Percentiles rank a stretch among this genome's conserved stretches.
Conservation (phyloP, 2,888 invertebrate genomes). For the Drosophila affinis region DNA sequence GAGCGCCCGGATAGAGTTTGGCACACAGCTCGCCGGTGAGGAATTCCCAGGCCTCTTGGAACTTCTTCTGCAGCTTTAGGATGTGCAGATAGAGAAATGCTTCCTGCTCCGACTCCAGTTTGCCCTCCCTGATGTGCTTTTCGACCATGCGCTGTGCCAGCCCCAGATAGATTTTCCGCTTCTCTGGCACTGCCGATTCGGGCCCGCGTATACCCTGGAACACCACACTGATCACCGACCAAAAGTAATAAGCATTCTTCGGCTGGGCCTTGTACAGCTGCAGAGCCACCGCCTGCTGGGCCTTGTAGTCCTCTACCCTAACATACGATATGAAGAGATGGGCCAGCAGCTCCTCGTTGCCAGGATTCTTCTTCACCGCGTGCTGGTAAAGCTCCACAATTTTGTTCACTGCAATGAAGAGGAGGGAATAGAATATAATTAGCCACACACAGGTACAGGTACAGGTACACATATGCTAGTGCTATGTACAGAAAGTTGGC, state of each 20-base stretch:
- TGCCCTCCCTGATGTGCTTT: slow-evolving; percentile 93
- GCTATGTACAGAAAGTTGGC: slow-evolving; percentile 6
- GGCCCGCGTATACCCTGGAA: slow-evolving; percentile 88
- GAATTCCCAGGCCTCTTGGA: slow-evolving; percentile 91
- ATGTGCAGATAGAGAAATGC: slow-evolving; percentile 95
- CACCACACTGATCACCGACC: slow-evolving; percentile 98
- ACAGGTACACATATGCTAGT: neutral
- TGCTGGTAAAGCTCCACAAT: slow-evolving; percentile 95
- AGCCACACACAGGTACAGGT: slow-evolving; percentile 7
- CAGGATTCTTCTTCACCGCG: slow-evolving; percentile 93
- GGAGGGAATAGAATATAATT: slow-evolving; percentile 1
- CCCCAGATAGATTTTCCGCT: slow-evolving; percentile 89
- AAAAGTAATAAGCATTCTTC: slow-evolving; percentile 98
- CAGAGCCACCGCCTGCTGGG: slow-evolving; percentile 95
- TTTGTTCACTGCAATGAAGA: slow-evolving; percentile 88
- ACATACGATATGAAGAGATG: slow-evolving; percentile 98
- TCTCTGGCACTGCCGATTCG: slow-evolving; percentile 85
- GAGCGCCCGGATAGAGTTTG: slow-evolving; percentile 88
- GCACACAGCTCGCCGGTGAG: slow-evolving; percentile 90
- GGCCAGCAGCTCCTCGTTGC: slow-evolving; percentile 95
- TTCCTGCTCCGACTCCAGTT: slow-evolving; percentile 97
- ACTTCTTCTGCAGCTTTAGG: slow-evolving; percentile 91
- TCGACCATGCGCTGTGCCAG: slow-evolving; percentile 97
- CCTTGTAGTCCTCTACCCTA: slow-evolving; percentile 93
- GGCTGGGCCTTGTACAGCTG: slow-evolving; percentile 94